Conservation (phyloP, 2,888 invertebrate species). For the Lycocerus yunnanus region DNA sequence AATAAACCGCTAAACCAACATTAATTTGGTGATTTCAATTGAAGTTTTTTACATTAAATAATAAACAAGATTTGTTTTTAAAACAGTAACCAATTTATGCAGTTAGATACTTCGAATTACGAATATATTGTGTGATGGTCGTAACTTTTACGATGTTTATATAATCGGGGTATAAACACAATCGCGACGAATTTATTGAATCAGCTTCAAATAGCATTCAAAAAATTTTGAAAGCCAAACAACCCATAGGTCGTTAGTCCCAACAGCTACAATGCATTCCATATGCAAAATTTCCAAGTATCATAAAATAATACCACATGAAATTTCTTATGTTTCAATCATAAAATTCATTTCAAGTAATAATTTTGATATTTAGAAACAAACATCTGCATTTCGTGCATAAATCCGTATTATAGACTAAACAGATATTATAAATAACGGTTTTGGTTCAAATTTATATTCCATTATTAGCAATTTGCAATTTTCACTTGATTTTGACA, state of each 20-base stretch:
- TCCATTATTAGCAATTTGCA: too few relatives aligned
- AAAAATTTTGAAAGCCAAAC: not conserved
- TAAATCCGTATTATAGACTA: too few relatives aligned
- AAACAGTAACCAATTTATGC: not conserved
- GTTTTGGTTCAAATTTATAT: too few relatives aligned
- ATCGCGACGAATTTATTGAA: not conserved
- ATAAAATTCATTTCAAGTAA: too few relatives aligned
- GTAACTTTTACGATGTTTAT: not conserved
- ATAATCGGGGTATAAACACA: not conserved
- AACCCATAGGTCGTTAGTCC: not conserved
- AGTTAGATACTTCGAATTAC: not conserved
- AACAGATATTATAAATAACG: too few relatives aligned
- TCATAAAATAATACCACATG: too few relatives aligned
- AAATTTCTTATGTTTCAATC: too few relatives aligned
- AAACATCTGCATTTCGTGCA: too few relatives aligned
- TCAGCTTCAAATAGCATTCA: not conserved
- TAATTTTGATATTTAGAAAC: too few relatives aligned
- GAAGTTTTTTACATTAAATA: not conserved
- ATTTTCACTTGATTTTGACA: too few relatives aligned
- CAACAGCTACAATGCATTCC: not conserved
- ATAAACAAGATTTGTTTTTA: not conserved
- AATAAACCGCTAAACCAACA: not conserved
- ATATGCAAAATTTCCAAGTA: too few relatives aligned
- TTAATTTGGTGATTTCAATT: not conserved
- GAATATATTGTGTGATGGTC: not conserved